phyloP scores from a whole-genome alignment of 1,140 invertebrate genomes.

The Drosophila eugracilis region DNA sequence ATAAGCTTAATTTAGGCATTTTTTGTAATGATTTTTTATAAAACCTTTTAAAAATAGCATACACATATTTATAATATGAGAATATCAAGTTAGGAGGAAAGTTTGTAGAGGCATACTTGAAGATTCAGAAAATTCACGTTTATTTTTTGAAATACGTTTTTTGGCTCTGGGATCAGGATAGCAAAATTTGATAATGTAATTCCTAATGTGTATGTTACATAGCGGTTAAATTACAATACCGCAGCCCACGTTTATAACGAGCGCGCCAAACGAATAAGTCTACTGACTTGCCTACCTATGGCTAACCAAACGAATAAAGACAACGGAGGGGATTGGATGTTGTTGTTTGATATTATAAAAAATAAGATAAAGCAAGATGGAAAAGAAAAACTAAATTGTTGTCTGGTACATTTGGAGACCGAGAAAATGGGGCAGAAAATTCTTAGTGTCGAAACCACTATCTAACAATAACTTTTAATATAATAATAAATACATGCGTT shows the following conservation, averaged over 20 bases:
- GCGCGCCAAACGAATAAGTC: slow-evolving; percentile 33
- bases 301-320: slow-evolving; percentile 29
- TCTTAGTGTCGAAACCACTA: slow-evolving; percentile 40
- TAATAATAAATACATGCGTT: slow-evolving; percentile 26
- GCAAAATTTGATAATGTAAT: slow-evolving; percentile 73
- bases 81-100: too few species aligned
- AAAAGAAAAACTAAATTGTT: slow-evolving; percentile 28
- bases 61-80: too few species aligned
- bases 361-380: slow-evolving; percentile 23
- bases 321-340: slow-evolving; percentile 59
- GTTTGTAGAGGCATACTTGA: too few species aligned
- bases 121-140: slow-evolving; percentile 38
- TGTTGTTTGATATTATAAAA: slow-evolving; percentile 64
- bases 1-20: slow-evolving; percentile 48
- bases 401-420: slow-evolving; percentile 28
- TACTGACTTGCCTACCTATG: slow-evolving; percentile 44
- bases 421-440: slow-evolving; percentile 2
- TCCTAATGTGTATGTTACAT: slow-evolving; percentile 56
- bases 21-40: slow-evolving; percentile 74
- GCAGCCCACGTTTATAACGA: slow-evolving; percentile 45
- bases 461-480: slow-evolving; percentile 61
- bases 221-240: slow-evolving; percentile 33
- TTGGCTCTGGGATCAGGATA: slow-evolving; percentile 73
- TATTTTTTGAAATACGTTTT: slow-evolving; percentile 64
- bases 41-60: slow-evolving; percentile 58